phyloP scores from a whole-genome alignment of 2,113 vertebrate species.

The Austrofundulus limnaeus region DNA sequence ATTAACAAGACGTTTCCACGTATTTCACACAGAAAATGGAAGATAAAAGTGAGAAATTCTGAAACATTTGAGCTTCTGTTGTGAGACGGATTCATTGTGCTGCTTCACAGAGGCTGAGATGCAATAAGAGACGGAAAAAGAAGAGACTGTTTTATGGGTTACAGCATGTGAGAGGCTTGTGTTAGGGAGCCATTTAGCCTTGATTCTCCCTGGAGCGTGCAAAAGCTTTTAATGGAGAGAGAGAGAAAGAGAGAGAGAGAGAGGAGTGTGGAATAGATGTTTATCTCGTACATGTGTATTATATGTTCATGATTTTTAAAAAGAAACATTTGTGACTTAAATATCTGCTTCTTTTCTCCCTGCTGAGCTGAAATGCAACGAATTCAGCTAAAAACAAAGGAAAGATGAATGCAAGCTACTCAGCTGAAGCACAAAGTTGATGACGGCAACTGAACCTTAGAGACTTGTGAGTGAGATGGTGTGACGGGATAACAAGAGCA shows the following conservation, averaged over 20 bases:
- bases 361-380: constrained; percentile 9
- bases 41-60: background rate
- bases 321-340: constrained; percentile 1
- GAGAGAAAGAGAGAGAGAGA: too few species aligned
- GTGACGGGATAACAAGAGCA: background rate
- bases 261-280: background rate
- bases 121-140: constrained; percentile 36
- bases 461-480: constrained; percentile 32
- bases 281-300: constrained; percentile 4
- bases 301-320: constrained; percentile 3
- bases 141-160: constrained; percentile 39
- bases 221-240: constrained; percentile 56
- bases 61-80: background rate
- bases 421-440: constrained; percentile 11
- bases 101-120: background rate
- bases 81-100: background rate
- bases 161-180: constrained; percentile 35
- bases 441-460: constrained; percentile 16
- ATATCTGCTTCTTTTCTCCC: constrained; percentile 14
- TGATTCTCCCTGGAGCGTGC: constrained; percentile 48
- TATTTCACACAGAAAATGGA: too few species aligned
- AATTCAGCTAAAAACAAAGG: background rate
- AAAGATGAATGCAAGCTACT: too few species aligned
- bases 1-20: too few species aligned
- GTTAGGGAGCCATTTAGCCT: constrained; percentile 52